phyloP scores from a whole-genome alignment of 1,140 invertebrate species.

The Acromyrmex charruanus region DNA sequence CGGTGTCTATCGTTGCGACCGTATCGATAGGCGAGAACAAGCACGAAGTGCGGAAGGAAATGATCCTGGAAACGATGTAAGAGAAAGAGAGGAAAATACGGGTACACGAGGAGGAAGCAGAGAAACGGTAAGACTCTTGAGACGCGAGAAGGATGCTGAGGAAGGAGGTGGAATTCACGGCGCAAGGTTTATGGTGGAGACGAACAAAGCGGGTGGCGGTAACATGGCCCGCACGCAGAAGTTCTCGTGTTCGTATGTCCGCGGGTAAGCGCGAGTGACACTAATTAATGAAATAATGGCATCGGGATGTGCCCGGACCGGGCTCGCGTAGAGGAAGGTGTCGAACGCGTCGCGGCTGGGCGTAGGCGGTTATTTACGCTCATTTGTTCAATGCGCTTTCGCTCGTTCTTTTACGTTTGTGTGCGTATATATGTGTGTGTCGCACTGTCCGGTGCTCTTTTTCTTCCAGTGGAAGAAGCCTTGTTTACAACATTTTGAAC shows the following conservation, averaged over 20 bases:
- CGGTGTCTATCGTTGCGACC: slow-evolving; percentile 18
- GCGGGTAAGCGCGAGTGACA: slow-evolving; percentile 77
- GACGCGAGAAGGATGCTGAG: slow-evolving; percentile 32
- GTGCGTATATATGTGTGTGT: slow-evolving; percentile 7
- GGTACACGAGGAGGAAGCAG: background rate
- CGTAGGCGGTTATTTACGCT: slow-evolving; percentile 85
- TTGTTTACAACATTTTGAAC: background rate
- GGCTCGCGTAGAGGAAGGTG: slow-evolving; percentile 75
- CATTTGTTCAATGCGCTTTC: slow-evolving; percentile 82
- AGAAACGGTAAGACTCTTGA: slow-evolving; percentile 7
- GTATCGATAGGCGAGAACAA: slow-evolving; percentile 58
- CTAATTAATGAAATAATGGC: slow-evolving; percentile 85
- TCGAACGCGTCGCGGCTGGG: slow-evolving; percentile 77
- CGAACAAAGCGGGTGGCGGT: slow-evolving; percentile 76
- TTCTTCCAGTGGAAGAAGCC: background rate
- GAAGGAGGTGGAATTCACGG: slow-evolving; percentile 63
- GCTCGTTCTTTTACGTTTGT: slow-evolving; percentile 52
- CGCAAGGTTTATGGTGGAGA: slow-evolving; percentile 72
- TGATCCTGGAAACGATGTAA: slow-evolving; percentile 31
- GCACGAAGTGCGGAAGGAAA: slow-evolving; percentile 2
- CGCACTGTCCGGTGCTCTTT: background rate
- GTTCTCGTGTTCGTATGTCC: slow-evolving; percentile 79
- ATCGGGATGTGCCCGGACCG: slow-evolving; percentile 55
- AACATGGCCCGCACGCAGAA: slow-evolving; percentile 77
- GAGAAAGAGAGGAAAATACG: background rate